A percentile compares a stretch with the other conserved stretches of the same genome.
Evolutionary conservation across 2,888 invertebrate species (phyloP).

Genomic region (Pandemis corylana): DNA sequence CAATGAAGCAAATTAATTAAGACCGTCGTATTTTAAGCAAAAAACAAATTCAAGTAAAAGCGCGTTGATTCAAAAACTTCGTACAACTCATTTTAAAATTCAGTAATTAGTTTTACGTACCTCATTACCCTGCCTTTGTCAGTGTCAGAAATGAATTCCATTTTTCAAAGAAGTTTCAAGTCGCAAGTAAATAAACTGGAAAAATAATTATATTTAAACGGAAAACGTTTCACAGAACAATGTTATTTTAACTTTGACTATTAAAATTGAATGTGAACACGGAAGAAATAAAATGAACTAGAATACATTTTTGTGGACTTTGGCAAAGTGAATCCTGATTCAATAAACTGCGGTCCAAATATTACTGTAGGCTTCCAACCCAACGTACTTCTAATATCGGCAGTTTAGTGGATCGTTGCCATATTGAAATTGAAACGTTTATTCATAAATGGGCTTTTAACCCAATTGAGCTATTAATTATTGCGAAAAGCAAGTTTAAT

Average conservation of each 20-base stretch:
- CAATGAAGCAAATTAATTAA: neutral
- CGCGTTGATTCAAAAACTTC: neutral
- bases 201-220: slow-evolving; percentile 17
- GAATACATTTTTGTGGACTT: too few relatives aligned
- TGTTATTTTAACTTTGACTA: neutral
- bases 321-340: neutral
- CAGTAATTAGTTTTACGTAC: slow-evolving; percentile 24
- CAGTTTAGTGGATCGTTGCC: neutral
- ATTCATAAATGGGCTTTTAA: neutral
- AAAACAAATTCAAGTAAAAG: slow-evolving; percentile 5
- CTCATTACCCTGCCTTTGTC: slow-evolving; percentile 37
- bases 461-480: neutral
- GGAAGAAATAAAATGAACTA: too few relatives aligned
- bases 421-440: slow-evolving; percentile 1
- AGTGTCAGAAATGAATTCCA: slow-evolving; percentile 26
- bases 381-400: neutral
- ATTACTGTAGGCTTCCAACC: neutral
- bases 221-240: slow-evolving; percentile 21
- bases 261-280: neutral
- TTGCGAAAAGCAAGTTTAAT: neutral
- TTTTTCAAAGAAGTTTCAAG: slow-evolving; percentile 16
- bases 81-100: slow-evolving; percentile 22
- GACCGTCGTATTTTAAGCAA: neutral
- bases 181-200: slow-evolving; percentile 15
- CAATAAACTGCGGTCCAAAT: neutral